These are phyloP conservation scores for Acropternis orthonyx DNA, from an alignment of 2,797 vertebrate genomes.

Conservation along the genomic window DNA sequence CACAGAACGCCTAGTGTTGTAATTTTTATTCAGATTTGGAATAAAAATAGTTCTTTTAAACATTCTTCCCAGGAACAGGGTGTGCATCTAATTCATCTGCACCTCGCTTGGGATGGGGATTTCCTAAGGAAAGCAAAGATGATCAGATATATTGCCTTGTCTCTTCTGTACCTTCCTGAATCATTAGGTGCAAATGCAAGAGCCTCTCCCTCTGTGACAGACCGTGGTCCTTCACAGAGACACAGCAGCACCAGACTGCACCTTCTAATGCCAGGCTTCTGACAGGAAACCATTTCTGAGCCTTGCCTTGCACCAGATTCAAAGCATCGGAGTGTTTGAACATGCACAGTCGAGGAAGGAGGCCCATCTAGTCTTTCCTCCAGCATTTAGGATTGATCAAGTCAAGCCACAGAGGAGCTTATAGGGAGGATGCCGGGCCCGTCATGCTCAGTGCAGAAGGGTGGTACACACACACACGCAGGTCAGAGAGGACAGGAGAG, in stretches of 20 bases:
- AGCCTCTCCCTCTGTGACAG: not conserved
- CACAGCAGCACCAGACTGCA: not conserved
- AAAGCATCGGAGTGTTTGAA: not conserved
- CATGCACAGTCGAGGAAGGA: not conserved
- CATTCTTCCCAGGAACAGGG: not conserved
- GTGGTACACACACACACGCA: fast-evolving
- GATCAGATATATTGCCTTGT: not conserved
- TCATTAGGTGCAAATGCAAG: not conserved
- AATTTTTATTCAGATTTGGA: not conserved
- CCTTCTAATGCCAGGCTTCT: not conserved
- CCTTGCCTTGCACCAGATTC: not conserved
- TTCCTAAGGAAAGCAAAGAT: not conserved
- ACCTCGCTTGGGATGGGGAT: fast-evolving
- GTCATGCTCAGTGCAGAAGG: not conserved
- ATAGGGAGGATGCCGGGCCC: not conserved
- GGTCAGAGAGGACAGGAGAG: not conserved
- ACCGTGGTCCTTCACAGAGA: fast-evolving
- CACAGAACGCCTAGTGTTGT: not conserved
- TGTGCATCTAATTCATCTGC: not conserved
- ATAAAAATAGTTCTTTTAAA: not conserved
- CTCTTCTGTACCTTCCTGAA: not conserved
- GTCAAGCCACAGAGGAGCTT: not conserved
- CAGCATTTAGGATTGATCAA: not conserved
- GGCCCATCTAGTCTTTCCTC: not conserved
- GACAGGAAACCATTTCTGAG: not conserved